These are phyloP conservation scores for Sander lucioperca DNA, from an alignment of 2,113 vertebrate genomes.

Conservation along the genomic window DNA sequence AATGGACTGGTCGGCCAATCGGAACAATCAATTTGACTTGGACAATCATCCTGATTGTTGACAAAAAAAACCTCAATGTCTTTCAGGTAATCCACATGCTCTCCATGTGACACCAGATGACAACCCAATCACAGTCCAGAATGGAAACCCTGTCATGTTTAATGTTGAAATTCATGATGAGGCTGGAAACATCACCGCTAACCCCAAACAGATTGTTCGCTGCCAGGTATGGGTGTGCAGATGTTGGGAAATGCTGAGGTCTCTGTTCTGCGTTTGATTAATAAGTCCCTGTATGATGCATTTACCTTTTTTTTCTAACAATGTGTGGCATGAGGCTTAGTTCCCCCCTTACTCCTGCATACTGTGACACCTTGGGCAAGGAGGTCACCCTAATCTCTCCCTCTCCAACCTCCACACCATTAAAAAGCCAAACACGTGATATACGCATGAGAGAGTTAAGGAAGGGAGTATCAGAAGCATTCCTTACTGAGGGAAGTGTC, in stretches of 20 bases:
- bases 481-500: no score
- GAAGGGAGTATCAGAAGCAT: no score
- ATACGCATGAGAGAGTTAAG: background rate
- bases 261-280: background rate
- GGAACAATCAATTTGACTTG: no score
- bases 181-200: slow-evolving; percentile 88
- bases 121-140: slow-evolving; percentile 87
- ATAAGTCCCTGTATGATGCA: no score
- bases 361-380: background rate
- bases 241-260: background rate
- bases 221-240: slow-evolving; percentile 87
- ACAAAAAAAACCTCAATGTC: background rate
- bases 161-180: slow-evolving; percentile 90
- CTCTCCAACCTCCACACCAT: background rate
- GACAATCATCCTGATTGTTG: background rate
- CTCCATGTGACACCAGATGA: slow-evolving; percentile 87
- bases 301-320: background rate
- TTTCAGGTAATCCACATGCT: slow-evolving; percentile 85
- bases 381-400: background rate
- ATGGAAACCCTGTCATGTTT: slow-evolving; percentile 87
- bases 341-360: background rate
- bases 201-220: slow-evolving; percentile 86
- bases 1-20: no score
- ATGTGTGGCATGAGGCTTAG: background rate
- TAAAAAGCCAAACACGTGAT: no score